Conservation (phyloP, 2,113 vertebrate species). For the Odocoileus hemionus region DNA sequence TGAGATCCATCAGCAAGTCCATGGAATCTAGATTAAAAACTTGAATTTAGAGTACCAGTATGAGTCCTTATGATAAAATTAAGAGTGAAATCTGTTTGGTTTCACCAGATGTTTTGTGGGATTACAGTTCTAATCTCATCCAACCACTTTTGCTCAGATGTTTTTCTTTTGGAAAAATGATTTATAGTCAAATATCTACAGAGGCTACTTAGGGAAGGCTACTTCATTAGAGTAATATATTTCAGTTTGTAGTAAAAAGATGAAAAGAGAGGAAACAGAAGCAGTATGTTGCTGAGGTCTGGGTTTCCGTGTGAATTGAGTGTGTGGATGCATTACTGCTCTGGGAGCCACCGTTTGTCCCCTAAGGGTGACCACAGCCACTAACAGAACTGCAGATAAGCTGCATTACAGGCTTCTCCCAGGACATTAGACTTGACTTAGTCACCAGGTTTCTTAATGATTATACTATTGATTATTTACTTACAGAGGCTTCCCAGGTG, state of each 20-base stretch:
- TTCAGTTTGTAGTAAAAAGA: not conserved
- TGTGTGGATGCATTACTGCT: not conserved
- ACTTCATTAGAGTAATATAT: not conserved
- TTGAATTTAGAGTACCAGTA: not conserved
- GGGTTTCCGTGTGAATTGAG: not conserved
- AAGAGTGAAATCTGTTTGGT: not conserved
- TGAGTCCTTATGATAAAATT: not conserved
- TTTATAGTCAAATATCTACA: not conserved
- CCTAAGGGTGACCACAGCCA: not conserved
- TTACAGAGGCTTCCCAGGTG: not conserved
- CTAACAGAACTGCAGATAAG: not conserved
- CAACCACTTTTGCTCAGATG: not conserved
- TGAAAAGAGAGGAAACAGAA: not conserved
- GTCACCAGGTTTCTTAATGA: not conserved
- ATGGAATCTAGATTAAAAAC: not conserved
- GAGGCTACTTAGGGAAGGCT: not conserved
- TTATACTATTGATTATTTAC: not conserved
- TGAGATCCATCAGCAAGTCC: not conserved
- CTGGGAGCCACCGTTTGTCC: not conserved
- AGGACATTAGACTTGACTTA: not conserved
- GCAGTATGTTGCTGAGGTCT: not conserved
- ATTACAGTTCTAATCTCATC: not conserved
- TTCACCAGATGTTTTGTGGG: not conserved
- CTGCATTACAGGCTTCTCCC: not conserved
- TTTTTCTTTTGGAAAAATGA: constrained; percentile 30